phyloP scores from a whole-genome alignment of 1,140 invertebrate species.

The Drosophila nasuta region DNA sequence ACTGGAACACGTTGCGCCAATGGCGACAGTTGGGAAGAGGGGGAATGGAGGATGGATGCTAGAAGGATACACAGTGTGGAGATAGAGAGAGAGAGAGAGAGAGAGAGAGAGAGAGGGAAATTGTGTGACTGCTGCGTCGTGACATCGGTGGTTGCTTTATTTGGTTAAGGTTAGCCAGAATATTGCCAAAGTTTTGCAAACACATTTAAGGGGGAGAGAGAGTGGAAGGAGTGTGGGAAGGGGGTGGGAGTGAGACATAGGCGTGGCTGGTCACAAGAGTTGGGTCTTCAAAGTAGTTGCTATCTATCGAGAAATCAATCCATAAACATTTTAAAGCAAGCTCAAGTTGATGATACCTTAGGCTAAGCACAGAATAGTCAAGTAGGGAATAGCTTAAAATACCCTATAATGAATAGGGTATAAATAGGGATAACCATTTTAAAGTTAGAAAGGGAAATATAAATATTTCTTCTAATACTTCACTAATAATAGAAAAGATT shows the following conservation, averaged over 20 bases:
- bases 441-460: too few relatives aligned
- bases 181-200: conserved; percentile 55
- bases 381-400: too few relatives aligned
- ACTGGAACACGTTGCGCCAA: conserved; percentile 36
- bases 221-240: not conserved
- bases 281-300: not conserved
- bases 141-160: conserved; percentile 60
- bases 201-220: not conserved
- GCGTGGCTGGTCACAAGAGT: not conserved
- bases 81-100: too few relatives aligned
- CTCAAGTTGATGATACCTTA: not conserved
- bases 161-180: conserved; percentile 51
- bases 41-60: conserved; percentile 17
- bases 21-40: conserved; percentile 42
- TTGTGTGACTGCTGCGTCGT: conserved; percentile 24
- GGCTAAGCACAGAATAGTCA: too few relatives aligned
- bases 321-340: not conserved
- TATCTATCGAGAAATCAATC: not conserved
- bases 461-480: too few relatives aligned
- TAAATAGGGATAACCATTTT: too few relatives aligned
- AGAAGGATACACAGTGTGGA: conserved; percentile 13
- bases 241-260: not conserved
- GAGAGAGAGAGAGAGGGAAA: not conserved
- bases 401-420: too few relatives aligned
- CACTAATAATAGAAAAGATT: too few relatives aligned